Evolutionary conservation across 2,888 invertebrate genomes (phyloP).

Genomic region (Zootermopsis nevadensis): DNA sequence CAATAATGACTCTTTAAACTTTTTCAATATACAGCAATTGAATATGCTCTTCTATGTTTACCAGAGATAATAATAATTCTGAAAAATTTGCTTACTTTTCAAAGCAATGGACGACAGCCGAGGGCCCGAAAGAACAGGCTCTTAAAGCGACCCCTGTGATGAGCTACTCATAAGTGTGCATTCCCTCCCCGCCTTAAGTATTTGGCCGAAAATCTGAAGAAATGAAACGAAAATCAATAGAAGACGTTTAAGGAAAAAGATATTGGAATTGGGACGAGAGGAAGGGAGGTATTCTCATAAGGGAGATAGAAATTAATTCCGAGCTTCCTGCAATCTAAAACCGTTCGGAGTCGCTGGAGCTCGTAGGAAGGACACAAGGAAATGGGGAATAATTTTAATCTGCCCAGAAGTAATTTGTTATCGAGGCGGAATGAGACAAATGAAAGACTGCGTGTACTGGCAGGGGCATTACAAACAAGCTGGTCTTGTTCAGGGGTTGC

Average conservation of each 20-base stretch:
- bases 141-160: neutral
- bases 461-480: neutral
- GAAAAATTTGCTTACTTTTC: too few species aligned
- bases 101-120: too few species aligned
- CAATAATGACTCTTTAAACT: neutral
- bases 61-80: too few species aligned
- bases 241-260: constrained; percentile 29
- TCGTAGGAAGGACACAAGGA: constrained; percentile 17
- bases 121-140: neutral
- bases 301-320: constrained; percentile 39
- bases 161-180: neutral
- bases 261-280: constrained; percentile 4
- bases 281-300: constrained; percentile 12
- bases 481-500: neutral
- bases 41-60: too few species aligned
- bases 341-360: neutral
- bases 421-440: constrained; percentile 17
- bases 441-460: neutral
- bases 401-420: constrained; percentile 37
- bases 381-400: constrained; percentile 26
- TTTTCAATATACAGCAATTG: too few species aligned
- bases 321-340: constrained; percentile 37
- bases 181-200: neutral
- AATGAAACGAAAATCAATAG: constrained; percentile 37
- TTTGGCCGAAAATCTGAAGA: constrained; percentile 6